Percentiles rank a stretch among this genome's conserved stretches.
Evolutionary conservation across 2,888 invertebrate genomes (phyloP).

Genomic region (Phania funesta): DNA sequence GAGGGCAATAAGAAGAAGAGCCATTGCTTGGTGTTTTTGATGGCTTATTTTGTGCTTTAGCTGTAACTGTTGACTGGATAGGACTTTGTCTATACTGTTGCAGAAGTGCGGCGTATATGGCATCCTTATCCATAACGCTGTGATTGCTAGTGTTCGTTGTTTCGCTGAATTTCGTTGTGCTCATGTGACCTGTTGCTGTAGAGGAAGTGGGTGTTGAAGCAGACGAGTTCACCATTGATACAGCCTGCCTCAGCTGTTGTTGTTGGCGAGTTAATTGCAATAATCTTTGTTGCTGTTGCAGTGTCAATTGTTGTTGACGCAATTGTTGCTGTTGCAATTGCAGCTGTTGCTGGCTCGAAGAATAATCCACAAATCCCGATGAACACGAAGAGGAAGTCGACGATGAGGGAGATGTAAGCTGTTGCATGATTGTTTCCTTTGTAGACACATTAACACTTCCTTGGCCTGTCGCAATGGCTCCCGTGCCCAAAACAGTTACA

Average conservation of each 20-base stretch:
- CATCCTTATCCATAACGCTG: conserved; percentile 74
- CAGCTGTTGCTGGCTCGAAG: conserved; percentile 62
- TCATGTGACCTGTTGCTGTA: not conserved
- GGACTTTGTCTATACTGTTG: conserved; percentile 78
- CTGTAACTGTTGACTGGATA: conserved; percentile 60
- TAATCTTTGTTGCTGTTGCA: conserved; percentile 74
- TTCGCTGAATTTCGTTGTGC: conserved; percentile 49
- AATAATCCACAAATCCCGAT: conserved; percentile 76
- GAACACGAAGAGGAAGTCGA: conserved; percentile 55
- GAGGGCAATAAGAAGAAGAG: conserved; percentile 68
- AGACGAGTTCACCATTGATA: conserved; percentile 65
- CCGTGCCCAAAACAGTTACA: conserved; percentile 16
- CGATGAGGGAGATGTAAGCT: conserved; percentile 78
- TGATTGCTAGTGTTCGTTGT: conserved; percentile 62
- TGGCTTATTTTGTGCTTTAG: conserved; percentile 6
- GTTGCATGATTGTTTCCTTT: conserved; percentile 68
- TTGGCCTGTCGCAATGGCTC: not conserved
- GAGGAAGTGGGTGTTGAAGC: not conserved
- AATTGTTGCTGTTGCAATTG: conserved; percentile 71
- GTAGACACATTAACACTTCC: conserved; percentile 49
- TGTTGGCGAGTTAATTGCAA: conserved; percentile 76
- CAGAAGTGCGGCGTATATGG: conserved; percentile 77
- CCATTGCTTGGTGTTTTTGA: conserved; percentile 27
- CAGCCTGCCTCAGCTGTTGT: conserved; percentile 75
- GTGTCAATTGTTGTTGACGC: conserved; percentile 68